phyloP scores from a whole-genome alignment of 2,888 invertebrate genomes.

The Hemistola chrysoprasaria region DNA sequence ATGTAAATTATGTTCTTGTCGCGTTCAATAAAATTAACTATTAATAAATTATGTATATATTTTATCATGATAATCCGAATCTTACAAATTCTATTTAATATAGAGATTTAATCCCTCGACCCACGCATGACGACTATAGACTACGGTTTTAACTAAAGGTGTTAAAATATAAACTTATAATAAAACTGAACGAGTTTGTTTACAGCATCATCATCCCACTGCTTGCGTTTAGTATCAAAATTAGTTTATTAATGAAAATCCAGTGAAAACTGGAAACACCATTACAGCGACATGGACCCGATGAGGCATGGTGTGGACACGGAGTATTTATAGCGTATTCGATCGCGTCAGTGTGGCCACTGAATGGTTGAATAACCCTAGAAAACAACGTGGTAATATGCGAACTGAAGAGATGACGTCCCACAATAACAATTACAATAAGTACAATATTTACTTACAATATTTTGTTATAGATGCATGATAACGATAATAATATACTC shows the following conservation, averaged over 20 bases:
- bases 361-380: constrained; percentile 64
- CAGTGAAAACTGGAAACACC: constrained; percentile 20
- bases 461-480: too few species aligned
- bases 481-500: too few species aligned
- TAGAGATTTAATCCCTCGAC: too few species aligned
- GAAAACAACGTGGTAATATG: constrained; percentile 33
- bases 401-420: constrained; percentile 10
- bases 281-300: constrained; percentile 32
- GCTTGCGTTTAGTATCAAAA: constrained; percentile 3
- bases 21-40: too few species aligned
- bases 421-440: constrained; percentile 3
- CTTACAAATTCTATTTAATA: too few species aligned
- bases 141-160: background rate
- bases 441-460: too few species aligned
- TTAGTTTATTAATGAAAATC: constrained; percentile 22
- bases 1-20: too few species aligned
- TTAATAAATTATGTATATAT: too few species aligned
- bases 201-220: constrained; percentile 3
- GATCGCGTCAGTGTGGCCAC: constrained; percentile 44
- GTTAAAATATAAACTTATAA: background rate
- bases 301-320: constrained; percentile 25
- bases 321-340: constrained; percentile 43
- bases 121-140: background rate
- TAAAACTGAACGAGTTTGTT: constrained; percentile 1
- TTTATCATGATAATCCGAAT: too few species aligned